Conservation (phyloP, 2,797 vertebrate genomes). For the Pseudomugil gertrudae region DNA sequence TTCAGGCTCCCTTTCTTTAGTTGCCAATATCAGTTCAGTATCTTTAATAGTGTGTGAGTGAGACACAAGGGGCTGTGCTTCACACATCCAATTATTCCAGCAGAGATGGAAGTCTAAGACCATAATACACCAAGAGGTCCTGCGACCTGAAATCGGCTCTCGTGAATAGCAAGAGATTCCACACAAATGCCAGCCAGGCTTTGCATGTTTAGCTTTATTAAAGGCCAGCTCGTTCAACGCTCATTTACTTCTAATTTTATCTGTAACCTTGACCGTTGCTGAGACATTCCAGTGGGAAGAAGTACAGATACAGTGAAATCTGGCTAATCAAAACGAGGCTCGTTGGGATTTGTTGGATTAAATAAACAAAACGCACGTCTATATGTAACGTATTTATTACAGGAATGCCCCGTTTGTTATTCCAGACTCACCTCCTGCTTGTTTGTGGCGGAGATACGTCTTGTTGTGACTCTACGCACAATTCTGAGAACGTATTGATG, state of each 20-base stretch:
- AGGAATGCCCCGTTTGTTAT: slow-evolving; percentile 52
- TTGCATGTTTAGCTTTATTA: slow-evolving; percentile 81
- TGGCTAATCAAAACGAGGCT: slow-evolving; percentile 72
- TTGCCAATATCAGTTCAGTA: slow-evolving; percentile 74
- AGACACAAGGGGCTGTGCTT: slow-evolving; percentile 69
- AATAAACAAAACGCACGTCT: slow-evolving; percentile 35
- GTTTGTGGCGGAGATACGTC: slow-evolving; percentile 38
- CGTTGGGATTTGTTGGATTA: slow-evolving; percentile 69
- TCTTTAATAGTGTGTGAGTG: slow-evolving; percentile 55
- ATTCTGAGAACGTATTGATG: slow-evolving; percentile 50
- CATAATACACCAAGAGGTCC: slow-evolving; percentile 76
- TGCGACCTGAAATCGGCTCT: slow-evolving; percentile 74
- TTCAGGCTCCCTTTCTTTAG: slow-evolving; percentile 56
- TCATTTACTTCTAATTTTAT: slow-evolving; percentile 80
- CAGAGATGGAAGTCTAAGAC: slow-evolving; percentile 78
- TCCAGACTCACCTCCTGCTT: slow-evolving; percentile 21
- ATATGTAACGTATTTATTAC: slow-evolving; percentile 54
- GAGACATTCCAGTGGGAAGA: slow-evolving; percentile 67
- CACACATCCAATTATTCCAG: slow-evolving; percentile 77
- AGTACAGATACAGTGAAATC: slow-evolving; percentile 76
- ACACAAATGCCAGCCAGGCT: slow-evolving; percentile 74
- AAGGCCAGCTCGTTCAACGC: slow-evolving; percentile 78
- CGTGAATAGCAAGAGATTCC: slow-evolving; percentile 76
- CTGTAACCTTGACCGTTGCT: slow-evolving; percentile 78
- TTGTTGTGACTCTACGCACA: slow-evolving; percentile 40